Evolutionary conservation across 2,113 vertebrate species (phyloP).

Genomic region (Neodon shergylaensis): DNA sequence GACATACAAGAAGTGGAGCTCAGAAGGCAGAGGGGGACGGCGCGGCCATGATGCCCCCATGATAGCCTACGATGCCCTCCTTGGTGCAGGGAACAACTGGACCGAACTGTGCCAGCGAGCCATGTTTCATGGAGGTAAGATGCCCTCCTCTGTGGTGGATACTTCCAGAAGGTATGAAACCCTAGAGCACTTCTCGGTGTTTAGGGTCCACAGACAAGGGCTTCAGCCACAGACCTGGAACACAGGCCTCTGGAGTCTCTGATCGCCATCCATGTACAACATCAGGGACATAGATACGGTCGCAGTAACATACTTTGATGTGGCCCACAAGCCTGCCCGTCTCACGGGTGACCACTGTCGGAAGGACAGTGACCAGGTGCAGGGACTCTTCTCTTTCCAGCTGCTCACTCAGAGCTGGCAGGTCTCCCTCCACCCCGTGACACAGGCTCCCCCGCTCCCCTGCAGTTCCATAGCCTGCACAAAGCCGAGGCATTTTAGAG

Average conservation of each 20-base stretch:
- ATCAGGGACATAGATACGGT: background rate
- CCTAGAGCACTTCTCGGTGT: too few relatives aligned
- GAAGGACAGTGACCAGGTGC: background rate
- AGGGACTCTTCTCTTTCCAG: background rate
- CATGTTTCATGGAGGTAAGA: slow-evolving; percentile 96
- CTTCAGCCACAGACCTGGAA: background rate
- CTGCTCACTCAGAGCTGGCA: too few relatives aligned
- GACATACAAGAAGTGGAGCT: slow-evolving; percentile 96
- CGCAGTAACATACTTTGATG: background rate
- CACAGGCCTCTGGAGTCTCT: background rate
- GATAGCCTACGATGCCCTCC: slow-evolving; percentile 97
- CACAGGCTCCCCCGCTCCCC: background rate
- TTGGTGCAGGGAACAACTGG: slow-evolving; percentile 92
- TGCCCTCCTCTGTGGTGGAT: background rate
- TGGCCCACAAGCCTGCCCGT: background rate
- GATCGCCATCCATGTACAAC: too few relatives aligned
- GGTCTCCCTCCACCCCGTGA: background rate
- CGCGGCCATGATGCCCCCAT: slow-evolving; percentile 97
- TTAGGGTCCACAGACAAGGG: background rate
- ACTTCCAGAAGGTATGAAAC: background rate
- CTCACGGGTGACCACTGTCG: background rate
- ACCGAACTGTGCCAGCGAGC: slow-evolving; percentile 92
- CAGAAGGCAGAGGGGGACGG: slow-evolving; percentile 92
- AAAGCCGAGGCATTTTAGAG: background rate
- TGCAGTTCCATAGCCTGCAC: background rate